A percentile compares a stretch with the other conserved stretches of the same genome.
These are phyloP conservation scores for Torymus auratus DNA, from an alignment of 2,888 invertebrate genomes.

Conservation along the genomic window DNA sequence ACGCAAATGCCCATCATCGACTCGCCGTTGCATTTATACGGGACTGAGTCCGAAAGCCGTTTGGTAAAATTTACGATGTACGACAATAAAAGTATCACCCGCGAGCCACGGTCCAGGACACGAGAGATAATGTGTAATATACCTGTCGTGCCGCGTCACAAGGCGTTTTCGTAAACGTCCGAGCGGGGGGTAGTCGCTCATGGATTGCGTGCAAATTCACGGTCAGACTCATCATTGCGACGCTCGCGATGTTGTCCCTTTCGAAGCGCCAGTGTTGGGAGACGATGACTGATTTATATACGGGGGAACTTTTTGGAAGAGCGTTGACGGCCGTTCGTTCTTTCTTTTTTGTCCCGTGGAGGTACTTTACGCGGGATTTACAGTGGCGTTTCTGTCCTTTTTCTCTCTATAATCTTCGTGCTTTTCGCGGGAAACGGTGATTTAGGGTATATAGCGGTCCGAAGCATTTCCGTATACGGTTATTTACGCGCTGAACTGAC, in stretches of 20 bases:
- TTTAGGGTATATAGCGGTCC: too few relatives aligned
- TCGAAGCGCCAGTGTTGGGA: too few relatives aligned
- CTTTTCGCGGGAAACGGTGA: not conserved
- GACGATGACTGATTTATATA: constrained; percentile 18
- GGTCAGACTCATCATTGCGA: constrained; percentile 46
- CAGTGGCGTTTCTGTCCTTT: constrained; percentile 5
- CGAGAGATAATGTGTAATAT: not conserved
- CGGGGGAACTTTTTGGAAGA: not conserved
- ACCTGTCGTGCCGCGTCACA: constrained; percentile 17
- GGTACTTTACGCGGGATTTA: not conserved
- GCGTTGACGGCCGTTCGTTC: not conserved
- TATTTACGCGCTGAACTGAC: too few relatives aligned
- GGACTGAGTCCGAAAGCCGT: not conserved
- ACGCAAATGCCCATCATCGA: constrained; percentile 34
- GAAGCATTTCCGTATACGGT: too few relatives aligned
- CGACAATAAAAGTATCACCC: constrained; percentile 27
- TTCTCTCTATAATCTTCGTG: not conserved
- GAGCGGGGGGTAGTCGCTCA: constrained; percentile 35
- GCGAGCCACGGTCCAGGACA: not conserved
- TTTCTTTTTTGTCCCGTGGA: not conserved
- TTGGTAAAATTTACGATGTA: constrained; percentile 34
- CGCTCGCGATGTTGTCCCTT: not conserved
- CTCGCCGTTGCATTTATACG: not conserved
- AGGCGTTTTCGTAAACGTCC: constrained; percentile 56
- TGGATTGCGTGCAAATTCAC: constrained; percentile 46